A percentile compares a stretch with the other conserved stretches of the same genome.
Conservation (phyloP, 2,888 invertebrate genomes). For the Epirrita christyi region DNA sequence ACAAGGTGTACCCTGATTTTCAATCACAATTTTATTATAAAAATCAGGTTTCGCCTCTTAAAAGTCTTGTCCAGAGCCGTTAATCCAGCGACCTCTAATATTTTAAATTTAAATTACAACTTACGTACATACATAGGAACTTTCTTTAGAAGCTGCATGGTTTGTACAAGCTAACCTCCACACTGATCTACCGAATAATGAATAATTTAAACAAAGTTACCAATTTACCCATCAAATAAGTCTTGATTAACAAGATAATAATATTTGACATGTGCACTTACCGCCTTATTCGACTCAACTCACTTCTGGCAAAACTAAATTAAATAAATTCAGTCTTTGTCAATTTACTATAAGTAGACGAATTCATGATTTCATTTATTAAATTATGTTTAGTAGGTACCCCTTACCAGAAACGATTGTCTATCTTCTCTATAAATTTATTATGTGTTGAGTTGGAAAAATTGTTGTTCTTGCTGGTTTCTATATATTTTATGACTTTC, state of each 20-base stretch:
- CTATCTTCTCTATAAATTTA: too few relatives aligned
- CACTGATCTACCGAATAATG: conserved; percentile 82
- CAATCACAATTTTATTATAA: conserved; percentile 67
- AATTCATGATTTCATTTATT: conserved; percentile 3
- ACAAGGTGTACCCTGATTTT: conserved; percentile 70
- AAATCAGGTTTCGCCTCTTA: conserved; percentile 58
- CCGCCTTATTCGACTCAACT: conserved; percentile 48
- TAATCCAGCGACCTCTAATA: conserved; percentile 72
- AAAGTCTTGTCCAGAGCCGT: conserved; percentile 57
- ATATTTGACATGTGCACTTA: conserved; percentile 45
- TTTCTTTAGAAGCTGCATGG: conserved; percentile 85
- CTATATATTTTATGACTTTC: too few relatives aligned
- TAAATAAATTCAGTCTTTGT: conserved; percentile 25
- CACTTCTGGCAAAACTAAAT: conserved; percentile 25
- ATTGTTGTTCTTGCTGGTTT: too few relatives aligned
- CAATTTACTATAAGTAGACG: conserved; percentile 10
- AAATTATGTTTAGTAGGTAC: too few relatives aligned
- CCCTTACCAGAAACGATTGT: too few relatives aligned
- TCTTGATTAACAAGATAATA: conserved; percentile 71
- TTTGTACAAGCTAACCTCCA: conserved; percentile 84
- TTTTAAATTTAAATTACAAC: conserved; percentile 78
- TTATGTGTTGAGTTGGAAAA: too few relatives aligned
- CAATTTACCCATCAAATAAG: conserved; percentile 66
- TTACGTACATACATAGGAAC: conserved; percentile 85
- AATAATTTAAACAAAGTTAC: conserved; percentile 75